A percentile compares a stretch with the other conserved stretches of the same genome.
Evolutionary conservation across 2,888 invertebrate species (phyloP).

Genomic region (Lathronympha strigana): DNA sequence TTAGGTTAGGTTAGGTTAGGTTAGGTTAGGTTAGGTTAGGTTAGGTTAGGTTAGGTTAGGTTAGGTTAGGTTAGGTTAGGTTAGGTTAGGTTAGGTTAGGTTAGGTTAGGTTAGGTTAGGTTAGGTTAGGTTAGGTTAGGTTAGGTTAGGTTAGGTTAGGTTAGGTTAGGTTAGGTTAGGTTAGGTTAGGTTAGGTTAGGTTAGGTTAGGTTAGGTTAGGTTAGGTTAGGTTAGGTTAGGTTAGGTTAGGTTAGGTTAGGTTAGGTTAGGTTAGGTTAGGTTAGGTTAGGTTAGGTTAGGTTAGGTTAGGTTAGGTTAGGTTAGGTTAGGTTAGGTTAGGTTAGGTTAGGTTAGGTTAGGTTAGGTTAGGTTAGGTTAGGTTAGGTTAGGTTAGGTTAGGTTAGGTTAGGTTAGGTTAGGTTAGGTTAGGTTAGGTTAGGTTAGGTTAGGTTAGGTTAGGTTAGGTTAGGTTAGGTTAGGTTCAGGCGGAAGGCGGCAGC

Average conservation of each 20-base stretch:
- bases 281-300: neutral
- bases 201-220: neutral
- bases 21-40: constrained; percentile 6
- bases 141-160: neutral
- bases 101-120: neutral
- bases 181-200: neutral
- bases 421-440: neutral
- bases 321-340: neutral
- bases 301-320: neutral
- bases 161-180: neutral
- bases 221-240: neutral
- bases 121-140: neutral
- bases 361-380: neutral
- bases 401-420: neutral
- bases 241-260: neutral
- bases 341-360: neutral
- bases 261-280: neutral
- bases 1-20: constrained; percentile 15
- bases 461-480: neutral
- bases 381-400: neutral
- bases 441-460: neutral
- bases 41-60: neutral
- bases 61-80: neutral
- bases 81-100: neutral
- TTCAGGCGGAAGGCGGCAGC: neutral